Evolutionary conservation across 2,113 vertebrate genomes (phyloP), one percentile per base, ranked within the genome.

Genomic region (Gasterosteus nipponicus): DNA sequence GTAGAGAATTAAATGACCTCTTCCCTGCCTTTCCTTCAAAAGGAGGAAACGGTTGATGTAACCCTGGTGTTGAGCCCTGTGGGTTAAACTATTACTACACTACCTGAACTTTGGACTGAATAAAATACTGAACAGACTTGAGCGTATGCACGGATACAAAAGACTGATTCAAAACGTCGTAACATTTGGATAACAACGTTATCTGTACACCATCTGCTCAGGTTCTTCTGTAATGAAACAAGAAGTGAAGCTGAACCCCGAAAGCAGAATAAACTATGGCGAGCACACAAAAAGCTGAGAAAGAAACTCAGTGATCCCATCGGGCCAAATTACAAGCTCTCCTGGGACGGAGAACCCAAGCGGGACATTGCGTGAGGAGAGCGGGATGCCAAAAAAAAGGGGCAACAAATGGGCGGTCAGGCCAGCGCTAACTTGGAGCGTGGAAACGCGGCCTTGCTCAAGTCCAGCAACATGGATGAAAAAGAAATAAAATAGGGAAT

Each of bases 351-450:
- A 74, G 61, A 83, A 66, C 72, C 58, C 39, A 60, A 63, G 63
- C 57, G 51, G 64, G 77, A 80, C 80, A 68, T 75, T 67, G 82
- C 57, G 44, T 86, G 85, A 46, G 59, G 63, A 68, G 70, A 68
- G 58, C 73, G 33, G 42, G 59, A 81, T 74, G 80, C 78, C 79
- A 78, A 63, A 26, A 62, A 29, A 33, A 33, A 33, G 0, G 26
- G 44, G 78, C 66, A 71, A 83, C 33, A 73, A 69, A 51, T n/a
- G 8, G 39, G 0, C 39, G 15, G 16, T 15, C 14, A 75, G 39
- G n/a, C 59, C 2, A 22, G 78, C 15, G 59, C 75, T 60, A 70
- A 71, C 76, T 75, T 71, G 51, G 75, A 44, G n/a, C 6, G 4
- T 68, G 63, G 71, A 44, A 67, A 49, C 49, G 18, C 8, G 7